Conservation (phyloP, 2,113 vertebrate genomes). For the Silurus asotus region DNA sequence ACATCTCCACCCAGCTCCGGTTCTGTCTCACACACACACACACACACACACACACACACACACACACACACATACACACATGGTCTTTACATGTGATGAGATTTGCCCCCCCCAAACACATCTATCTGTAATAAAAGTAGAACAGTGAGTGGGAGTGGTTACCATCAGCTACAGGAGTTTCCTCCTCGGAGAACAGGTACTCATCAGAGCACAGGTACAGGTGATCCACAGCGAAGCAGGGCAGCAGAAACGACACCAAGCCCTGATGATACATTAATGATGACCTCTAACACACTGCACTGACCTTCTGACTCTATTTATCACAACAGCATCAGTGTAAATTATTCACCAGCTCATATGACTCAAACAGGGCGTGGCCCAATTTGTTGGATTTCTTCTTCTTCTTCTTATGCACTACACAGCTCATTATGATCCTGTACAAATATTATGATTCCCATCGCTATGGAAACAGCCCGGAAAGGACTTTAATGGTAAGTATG, state of each 20-base stretch:
- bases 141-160: not conserved
- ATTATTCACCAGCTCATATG: not conserved
- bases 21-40: constrained; percentile 68
- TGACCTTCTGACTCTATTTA: not conserved
- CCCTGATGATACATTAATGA: constrained; percentile 69
- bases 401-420: not conserved
- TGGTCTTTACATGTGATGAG: not conserved
- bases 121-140: not conserved
- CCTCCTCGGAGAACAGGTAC: constrained; percentile 83
- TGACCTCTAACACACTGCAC: not conserved
- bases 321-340: not conserved
- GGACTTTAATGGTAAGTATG: too few relatives aligned
- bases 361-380: not conserved
- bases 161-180: constrained; percentile 86
- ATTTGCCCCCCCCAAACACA: not conserved
- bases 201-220: constrained; percentile 87
- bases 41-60: not conserved
- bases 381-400: not conserved
- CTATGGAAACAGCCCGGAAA: too few relatives aligned
- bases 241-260: constrained; percentile 86
- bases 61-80: not conserved
- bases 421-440: not conserved
- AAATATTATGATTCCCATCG: not conserved
- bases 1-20: constrained; percentile 82
- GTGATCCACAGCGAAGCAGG: constrained; percentile 89